Percentiles rank a stretch among this genome's conserved stretches.
Conservation (phyloP, 2,888 invertebrate genomes). For the Brassicogethes aeneus region DNA sequence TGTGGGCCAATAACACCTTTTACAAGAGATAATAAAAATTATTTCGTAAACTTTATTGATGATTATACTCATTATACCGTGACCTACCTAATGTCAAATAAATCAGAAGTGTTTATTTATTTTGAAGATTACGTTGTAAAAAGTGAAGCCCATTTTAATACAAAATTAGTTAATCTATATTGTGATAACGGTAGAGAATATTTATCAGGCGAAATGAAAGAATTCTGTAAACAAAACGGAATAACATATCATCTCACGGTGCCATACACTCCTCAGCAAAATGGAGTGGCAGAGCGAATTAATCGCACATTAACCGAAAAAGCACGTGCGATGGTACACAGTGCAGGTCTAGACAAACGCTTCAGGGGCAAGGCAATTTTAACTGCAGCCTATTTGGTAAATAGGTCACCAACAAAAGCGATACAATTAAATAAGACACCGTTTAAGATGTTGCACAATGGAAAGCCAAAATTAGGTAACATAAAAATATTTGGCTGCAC, state of each 20-base stretch:
- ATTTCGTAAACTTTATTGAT: no score
- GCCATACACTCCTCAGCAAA: no score
- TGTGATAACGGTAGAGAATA: no score
- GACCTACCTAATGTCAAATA: constrained; percentile 11
- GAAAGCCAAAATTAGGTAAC: neutral
- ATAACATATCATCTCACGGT: no score
- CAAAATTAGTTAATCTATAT: no score
- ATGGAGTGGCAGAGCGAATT: constrained; percentile 1
- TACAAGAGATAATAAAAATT: no score
- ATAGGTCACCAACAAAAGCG: neutral
- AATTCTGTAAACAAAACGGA: no score
- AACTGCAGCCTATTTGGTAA: neutral
- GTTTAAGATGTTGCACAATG: neutral
- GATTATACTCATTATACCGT: no score
- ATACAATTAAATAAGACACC: neutral
- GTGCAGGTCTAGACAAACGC: neutral
- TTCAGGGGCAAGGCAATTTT: neutral
- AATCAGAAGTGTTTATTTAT: constrained; percentile 12
- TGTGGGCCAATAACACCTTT: no score
- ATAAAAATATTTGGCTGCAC: neutral
- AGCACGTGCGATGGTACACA: no score
- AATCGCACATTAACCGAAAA: neutral
- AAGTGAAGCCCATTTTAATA: constrained; percentile 13
- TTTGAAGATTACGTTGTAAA: constrained; percentile 14
- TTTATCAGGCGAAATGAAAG: no score